These are phyloP conservation scores for Tipula confusa DNA, from an alignment of 2,888 invertebrate species.

Conservation along the genomic window DNA sequence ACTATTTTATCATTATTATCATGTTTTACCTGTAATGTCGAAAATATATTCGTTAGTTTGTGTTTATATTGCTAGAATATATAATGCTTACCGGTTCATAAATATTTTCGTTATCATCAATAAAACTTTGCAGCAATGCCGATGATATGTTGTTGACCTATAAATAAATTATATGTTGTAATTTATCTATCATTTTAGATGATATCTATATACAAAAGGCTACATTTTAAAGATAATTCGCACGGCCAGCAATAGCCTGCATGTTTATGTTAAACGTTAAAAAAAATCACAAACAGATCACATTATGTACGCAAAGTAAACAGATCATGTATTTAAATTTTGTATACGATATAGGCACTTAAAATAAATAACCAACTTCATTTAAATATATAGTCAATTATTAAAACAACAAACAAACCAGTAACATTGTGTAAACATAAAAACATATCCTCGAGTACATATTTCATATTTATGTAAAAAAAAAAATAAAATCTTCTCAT, in stretches of 20 bases:
- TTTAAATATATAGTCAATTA: neutral
- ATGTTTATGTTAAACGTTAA: too few species aligned
- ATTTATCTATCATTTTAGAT: too few species aligned
- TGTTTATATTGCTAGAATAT: neutral
- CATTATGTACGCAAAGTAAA: neutral
- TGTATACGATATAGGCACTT: neutral
- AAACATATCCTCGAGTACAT: neutral
- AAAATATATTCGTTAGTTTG: neutral
- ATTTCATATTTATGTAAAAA: neutral
- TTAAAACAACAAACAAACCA: slow-evolving; percentile 28
- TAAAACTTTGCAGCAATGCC: slow-evolving; percentile 34
- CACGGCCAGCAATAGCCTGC: too few species aligned
- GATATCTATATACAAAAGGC: too few species aligned
- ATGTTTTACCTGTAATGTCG: neutral
- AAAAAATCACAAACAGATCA: too few species aligned
- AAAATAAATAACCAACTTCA: neutral
- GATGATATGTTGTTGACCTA: slow-evolving; percentile 39
- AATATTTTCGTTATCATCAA: slow-evolving; percentile 41
- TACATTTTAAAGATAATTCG: too few species aligned
- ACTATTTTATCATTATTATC: neutral
- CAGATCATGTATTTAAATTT: too few species aligned
- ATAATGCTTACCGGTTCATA: slow-evolving; percentile 42
- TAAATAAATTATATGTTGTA: slow-evolving; percentile 27
- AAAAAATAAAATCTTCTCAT: slow-evolving; percentile 31
- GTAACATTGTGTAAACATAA: neutral